Conservation (phyloP, 2,888 invertebrate genomes). For the Caenorhabditis sinica region DNA sequence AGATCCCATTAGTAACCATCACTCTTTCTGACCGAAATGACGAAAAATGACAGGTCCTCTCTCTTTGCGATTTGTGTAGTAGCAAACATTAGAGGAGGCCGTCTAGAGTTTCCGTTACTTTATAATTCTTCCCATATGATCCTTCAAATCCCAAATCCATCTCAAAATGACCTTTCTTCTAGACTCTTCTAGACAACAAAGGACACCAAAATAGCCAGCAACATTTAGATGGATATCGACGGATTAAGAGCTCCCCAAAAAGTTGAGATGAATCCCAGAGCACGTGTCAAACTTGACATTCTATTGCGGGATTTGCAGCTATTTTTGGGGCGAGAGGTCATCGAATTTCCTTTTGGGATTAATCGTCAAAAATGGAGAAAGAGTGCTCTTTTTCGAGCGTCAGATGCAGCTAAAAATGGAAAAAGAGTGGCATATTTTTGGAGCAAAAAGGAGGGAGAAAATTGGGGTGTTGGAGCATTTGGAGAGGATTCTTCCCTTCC, state of each 20-base stretch:
- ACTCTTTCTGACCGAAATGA: constrained; percentile 27
- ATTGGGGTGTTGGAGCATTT: constrained; percentile 4
- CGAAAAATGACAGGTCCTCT: constrained; percentile 40
- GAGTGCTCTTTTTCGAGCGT: not conserved
- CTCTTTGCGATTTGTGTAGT: too few relatives aligned
- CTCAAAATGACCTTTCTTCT: too few relatives aligned
- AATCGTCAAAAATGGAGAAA: constrained; percentile 15
- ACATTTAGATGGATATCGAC: too few relatives aligned
- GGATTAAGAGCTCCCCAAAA: too few relatives aligned
- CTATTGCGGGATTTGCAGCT: constrained; percentile 7
- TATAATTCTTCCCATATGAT: constrained; percentile 30
- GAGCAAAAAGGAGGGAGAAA: too few relatives aligned
- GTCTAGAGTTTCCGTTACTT: constrained; percentile 16
- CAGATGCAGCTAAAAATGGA: not conserved
- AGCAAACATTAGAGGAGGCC: constrained; percentile 33
- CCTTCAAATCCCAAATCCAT: not conserved
- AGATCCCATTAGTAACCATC: constrained; percentile 38
- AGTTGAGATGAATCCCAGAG: not conserved
- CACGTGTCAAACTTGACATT: constrained; percentile 6
- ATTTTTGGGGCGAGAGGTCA: constrained; percentile 3
- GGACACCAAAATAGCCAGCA: too few relatives aligned
- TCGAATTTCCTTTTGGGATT: constrained; percentile 60
- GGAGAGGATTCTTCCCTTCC: too few relatives aligned
- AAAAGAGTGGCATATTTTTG: not conserved
- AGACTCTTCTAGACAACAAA: too few relatives aligned